These are phyloP conservation scores for Steatornis caripensis DNA, from an alignment of 2,113 vertebrate genomes.

Conservation along the genomic window DNA sequence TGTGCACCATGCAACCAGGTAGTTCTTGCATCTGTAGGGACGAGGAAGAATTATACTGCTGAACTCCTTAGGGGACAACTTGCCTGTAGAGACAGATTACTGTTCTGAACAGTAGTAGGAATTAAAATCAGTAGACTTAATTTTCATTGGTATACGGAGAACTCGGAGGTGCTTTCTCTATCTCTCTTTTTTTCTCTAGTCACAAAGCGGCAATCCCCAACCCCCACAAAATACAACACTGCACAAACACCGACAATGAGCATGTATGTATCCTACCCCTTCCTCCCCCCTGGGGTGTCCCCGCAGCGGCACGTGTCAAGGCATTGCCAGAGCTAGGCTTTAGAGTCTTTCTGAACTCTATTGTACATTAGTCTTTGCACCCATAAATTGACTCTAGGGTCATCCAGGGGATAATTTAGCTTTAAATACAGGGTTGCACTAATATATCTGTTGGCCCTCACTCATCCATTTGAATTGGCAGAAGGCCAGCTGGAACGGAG, in stretches of 20 bases:
- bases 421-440: slow-evolving; percentile 28
- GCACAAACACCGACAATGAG: not conserved
- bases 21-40: not conserved
- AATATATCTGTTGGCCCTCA: slow-evolving; percentile 47
- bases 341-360: not conserved
- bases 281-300: accelerated
- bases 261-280: not conserved
- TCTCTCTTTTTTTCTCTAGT: not conserved
- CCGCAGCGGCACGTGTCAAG: not conserved
- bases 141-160: not conserved
- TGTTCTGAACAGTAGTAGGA: not conserved
- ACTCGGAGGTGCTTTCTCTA: not conserved
- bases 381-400: slow-evolving; percentile 50
- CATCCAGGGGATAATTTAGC: slow-evolving; percentile 41
- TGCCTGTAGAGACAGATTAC: not conserved
- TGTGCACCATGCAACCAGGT: accelerated
- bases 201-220: accelerated
- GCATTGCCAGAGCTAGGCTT: not conserved
- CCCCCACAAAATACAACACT: not conserved
- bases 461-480: slow-evolving; percentile 37
- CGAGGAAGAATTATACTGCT: not conserved
- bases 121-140: not conserved
- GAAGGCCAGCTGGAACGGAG: slow-evolving; percentile 25
- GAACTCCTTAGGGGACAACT: not conserved
- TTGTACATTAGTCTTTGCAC: not conserved